Conservation (phyloP, 2,888 invertebrate genomes). For the Cistogaster globosa region DNA sequence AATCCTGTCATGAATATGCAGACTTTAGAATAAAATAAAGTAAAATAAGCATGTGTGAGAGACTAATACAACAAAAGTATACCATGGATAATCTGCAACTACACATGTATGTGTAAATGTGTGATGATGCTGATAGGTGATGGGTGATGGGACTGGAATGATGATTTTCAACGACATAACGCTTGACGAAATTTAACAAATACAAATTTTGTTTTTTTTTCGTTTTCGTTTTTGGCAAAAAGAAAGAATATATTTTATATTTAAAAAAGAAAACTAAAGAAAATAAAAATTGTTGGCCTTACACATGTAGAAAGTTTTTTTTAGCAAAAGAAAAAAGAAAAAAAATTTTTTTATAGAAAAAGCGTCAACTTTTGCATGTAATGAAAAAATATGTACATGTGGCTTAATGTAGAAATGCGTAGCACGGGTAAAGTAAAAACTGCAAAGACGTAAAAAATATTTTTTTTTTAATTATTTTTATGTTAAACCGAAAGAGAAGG, state of each 20-base stretch:
- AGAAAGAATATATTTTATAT: constrained; percentile 38
- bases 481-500: background rate
- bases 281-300: constrained; percentile 42
- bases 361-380: constrained; percentile 19
- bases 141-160: constrained; percentile 32
- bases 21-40: constrained; percentile 57
- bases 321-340: background rate
- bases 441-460: constrained; percentile 13
- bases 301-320: constrained; percentile 17
- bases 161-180: constrained; percentile 53
- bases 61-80: constrained; percentile 1
- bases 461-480: background rate
- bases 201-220: constrained; percentile 32
- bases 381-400: background rate
- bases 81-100: constrained; percentile 24
- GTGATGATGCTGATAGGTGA: constrained; percentile 35
- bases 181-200: constrained; percentile 66
- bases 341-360: constrained; percentile 7
- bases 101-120: constrained; percentile 30
- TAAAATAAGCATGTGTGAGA: constrained; percentile 23
- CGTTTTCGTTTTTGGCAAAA: constrained; percentile 37
- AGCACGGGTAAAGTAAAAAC: background rate
- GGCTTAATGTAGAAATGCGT: constrained; percentile 34
- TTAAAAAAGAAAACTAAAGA: constrained; percentile 35
- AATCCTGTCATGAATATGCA: constrained; percentile 62